phyloP scores from a whole-genome alignment of 2,888 invertebrate genomes.

The Eledona agricola region DNA sequence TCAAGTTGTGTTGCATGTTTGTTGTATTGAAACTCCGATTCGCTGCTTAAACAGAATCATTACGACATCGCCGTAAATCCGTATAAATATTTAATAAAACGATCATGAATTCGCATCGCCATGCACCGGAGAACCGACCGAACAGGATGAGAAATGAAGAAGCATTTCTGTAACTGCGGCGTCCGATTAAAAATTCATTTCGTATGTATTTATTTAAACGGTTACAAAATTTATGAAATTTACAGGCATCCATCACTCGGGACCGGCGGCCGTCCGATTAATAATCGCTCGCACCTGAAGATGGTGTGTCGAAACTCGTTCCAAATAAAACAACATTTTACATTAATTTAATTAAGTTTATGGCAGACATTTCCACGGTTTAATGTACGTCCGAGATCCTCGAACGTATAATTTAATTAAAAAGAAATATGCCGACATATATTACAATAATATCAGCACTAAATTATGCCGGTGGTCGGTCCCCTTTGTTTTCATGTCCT shows the following conservation, averaged over 20 bases:
- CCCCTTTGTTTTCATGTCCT: slow-evolving; percentile 43
- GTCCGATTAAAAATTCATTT: slow-evolving; percentile 2
- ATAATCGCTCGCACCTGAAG: slow-evolving; percentile 2
- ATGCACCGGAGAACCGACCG: too few species aligned
- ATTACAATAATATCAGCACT: slow-evolving; percentile 47
- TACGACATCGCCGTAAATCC: too few species aligned
- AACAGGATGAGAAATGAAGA: too few species aligned
- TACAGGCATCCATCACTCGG: slow-evolving; percentile 12
- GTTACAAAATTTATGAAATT: slow-evolving; percentile 15
- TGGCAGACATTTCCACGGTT: slow-evolving; percentile 42
- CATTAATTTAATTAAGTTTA: slow-evolving; percentile 48
- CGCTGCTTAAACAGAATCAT: too few species aligned
- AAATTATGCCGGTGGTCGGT: slow-evolving; percentile 44
- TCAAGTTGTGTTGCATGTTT: too few species aligned
- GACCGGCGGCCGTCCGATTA: background rate
- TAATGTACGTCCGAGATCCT: slow-evolving; percentile 43
- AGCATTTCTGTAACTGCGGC: too few species aligned
- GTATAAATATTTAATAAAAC: too few species aligned
- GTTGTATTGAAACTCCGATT: too few species aligned
- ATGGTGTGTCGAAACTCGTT: slow-evolving; percentile 17
- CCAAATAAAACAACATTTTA: slow-evolving; percentile 38
- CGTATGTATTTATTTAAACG: slow-evolving; percentile 14
- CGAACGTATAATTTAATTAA: slow-evolving; percentile 48
- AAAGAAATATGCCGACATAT: slow-evolving; percentile 49
- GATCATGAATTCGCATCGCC: too few species aligned